Evolutionary conservation across 2,113 vertebrate genomes (phyloP).

Genomic region (Cercopithecus mona): DNA sequence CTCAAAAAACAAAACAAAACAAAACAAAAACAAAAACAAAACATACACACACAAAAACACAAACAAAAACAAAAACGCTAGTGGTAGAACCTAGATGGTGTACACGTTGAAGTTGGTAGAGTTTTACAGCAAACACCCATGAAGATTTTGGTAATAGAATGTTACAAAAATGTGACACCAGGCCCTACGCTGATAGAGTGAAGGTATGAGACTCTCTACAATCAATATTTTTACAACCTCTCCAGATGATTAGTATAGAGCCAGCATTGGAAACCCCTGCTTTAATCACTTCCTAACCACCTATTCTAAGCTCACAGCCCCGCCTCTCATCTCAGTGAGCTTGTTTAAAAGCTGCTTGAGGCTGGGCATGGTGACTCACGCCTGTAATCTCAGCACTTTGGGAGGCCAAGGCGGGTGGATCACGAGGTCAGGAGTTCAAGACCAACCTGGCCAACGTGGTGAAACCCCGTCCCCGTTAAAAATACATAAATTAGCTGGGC

Average conservation of each 20-base stretch:
- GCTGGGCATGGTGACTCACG: too few relatives aligned
- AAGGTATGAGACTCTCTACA: background rate
- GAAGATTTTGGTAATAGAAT: background rate
- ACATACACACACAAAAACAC: too few relatives aligned
- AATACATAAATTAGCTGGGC: too few relatives aligned
- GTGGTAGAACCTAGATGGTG: background rate
- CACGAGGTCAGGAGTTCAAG: too few relatives aligned
- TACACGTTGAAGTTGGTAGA: background rate
- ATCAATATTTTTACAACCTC: background rate
- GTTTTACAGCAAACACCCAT: background rate
- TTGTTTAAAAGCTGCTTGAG: background rate
- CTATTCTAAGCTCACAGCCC: background rate
- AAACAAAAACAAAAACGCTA: background rate
- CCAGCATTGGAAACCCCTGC: background rate
- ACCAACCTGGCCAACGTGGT: too few relatives aligned
- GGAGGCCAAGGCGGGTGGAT: too few relatives aligned
- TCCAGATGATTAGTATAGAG: background rate
- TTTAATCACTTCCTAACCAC: background rate
- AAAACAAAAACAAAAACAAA: too few relatives aligned
- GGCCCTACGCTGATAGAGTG: background rate
- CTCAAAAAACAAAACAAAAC: too few relatives aligned
- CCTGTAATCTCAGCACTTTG: too few relatives aligned
- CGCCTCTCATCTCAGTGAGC: background rate
- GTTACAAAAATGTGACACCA: background rate
- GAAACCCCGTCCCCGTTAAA: too few relatives aligned